These are phyloP conservation scores for Gallinago undulata DNA, from an alignment of 2,113 vertebrate species.

Conservation along the genomic window DNA sequence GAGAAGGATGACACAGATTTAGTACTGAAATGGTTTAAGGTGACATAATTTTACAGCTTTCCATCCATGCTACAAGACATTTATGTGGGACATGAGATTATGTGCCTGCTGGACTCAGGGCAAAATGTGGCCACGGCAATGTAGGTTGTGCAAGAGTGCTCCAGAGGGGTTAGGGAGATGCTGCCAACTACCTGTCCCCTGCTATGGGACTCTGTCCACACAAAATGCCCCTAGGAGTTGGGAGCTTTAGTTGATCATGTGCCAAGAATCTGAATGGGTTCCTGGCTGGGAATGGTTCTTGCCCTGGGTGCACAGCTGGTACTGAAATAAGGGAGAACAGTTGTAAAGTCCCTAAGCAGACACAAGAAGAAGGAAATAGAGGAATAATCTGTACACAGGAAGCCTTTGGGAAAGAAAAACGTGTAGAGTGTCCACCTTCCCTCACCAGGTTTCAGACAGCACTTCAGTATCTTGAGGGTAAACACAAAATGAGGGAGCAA, in stretches of 20 bases:
- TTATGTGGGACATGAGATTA: neutral
- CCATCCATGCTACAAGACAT: neutral
- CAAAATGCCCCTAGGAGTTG: neutral
- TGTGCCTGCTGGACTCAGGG: neutral
- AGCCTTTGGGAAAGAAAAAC: neutral
- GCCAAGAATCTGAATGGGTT: neutral
- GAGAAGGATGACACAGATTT: neutral
- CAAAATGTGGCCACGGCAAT: neutral
- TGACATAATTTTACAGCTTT: neutral
- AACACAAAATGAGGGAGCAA: neutral
- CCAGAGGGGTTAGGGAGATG: neutral
- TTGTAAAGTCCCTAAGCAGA: neutral
- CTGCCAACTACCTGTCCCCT: neutral
- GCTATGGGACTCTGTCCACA: neutral
- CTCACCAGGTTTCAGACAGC: neutral
- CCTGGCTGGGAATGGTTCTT: neutral
- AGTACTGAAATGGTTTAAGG: neutral
- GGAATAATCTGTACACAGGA: neutral
- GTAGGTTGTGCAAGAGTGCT: neutral
- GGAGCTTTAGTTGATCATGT: neutral
- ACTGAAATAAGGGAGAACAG: neutral
- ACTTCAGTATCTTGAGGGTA: neutral
- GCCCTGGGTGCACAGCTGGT: neutral
- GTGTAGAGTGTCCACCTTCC: neutral
- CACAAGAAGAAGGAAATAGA: neutral